Evolutionary conservation across 2,888 invertebrate genomes (phyloP).

Genomic region (Diadegma fenestrale): DNA sequence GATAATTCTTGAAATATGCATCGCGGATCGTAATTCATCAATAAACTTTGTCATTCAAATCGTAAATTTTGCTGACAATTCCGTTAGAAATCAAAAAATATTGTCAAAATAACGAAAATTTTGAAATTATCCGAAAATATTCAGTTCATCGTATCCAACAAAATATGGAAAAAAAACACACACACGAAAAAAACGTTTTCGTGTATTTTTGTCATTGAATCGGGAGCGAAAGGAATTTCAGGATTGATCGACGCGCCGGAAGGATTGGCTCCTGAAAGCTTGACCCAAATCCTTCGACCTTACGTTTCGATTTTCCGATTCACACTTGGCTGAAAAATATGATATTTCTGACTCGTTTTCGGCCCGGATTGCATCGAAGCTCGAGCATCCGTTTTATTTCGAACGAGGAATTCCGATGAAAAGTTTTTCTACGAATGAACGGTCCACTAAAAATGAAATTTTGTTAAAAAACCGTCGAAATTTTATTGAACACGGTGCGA

Average conservation of each 20-base stretch:
- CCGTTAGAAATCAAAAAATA: too few species aligned
- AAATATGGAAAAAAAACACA: too few species aligned
- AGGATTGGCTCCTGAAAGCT: background rate
- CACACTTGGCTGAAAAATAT: background rate
- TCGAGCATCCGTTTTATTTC: background rate
- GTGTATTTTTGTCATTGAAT: background rate
- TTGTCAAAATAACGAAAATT: too few species aligned
- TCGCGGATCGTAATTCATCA: background rate
- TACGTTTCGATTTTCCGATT: background rate
- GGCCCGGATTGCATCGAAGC: background rate
- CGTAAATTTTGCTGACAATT: too few species aligned
- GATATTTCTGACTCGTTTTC: background rate
- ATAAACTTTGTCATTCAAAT: too few species aligned
- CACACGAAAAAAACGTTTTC: too few species aligned
- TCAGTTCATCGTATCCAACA: too few species aligned
- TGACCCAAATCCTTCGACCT: conserved; percentile 1
- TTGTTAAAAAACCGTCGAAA: too few species aligned
- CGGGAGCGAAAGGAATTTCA: background rate
- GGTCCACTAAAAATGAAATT: too few species aligned
- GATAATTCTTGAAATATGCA: background rate
- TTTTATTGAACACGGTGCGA: too few species aligned
- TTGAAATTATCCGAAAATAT: too few species aligned
- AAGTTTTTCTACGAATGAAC: background rate
- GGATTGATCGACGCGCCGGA: background rate
- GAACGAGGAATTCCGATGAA: background rate